These are phyloP conservation scores for Neoseiulus cucumeris DNA, from an alignment of 1,140 invertebrate species.

Conservation along the genomic window DNA sequence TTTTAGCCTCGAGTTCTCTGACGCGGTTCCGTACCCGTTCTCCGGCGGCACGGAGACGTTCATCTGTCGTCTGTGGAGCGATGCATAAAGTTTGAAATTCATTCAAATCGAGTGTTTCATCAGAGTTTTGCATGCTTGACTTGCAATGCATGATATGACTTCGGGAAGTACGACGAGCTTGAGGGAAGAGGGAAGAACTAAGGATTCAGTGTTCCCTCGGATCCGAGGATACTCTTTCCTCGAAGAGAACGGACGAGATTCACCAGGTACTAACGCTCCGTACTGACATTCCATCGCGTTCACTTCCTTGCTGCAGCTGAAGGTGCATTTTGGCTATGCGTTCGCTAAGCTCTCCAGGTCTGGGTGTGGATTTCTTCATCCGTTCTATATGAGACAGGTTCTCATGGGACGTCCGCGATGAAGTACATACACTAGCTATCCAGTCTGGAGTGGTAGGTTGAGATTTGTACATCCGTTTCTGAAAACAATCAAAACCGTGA, in stretches of 20 bases:
- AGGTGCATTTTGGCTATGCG: conserved; percentile 5
- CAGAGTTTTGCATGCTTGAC: no score
- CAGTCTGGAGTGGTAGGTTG: conserved; percentile 1
- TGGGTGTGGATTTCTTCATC: not conserved
- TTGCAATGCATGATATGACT: no score
- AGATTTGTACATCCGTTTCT: conserved; percentile 11
- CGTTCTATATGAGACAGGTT: not conserved
- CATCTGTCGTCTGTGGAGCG: not conserved
- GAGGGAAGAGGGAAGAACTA: no score
- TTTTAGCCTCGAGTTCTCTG: not conserved
- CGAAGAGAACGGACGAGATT: no score
- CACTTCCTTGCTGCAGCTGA: not conserved
- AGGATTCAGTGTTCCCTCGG: no score
- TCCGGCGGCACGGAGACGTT: not conserved
- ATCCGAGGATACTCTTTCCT: no score
- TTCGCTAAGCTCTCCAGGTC: not conserved
- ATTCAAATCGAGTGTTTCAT: no score
- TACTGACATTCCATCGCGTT: no score
- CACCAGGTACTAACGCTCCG: no score
- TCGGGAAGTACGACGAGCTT: no score
- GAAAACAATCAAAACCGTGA: not conserved
- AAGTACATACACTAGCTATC: conserved; percentile 4
- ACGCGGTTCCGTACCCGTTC: not conserved
- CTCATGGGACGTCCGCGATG: not conserved
- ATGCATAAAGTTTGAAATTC: no score